Conservation (phyloP, 2,888 invertebrate species). For the Acanthosepion pharaonis region DNA sequence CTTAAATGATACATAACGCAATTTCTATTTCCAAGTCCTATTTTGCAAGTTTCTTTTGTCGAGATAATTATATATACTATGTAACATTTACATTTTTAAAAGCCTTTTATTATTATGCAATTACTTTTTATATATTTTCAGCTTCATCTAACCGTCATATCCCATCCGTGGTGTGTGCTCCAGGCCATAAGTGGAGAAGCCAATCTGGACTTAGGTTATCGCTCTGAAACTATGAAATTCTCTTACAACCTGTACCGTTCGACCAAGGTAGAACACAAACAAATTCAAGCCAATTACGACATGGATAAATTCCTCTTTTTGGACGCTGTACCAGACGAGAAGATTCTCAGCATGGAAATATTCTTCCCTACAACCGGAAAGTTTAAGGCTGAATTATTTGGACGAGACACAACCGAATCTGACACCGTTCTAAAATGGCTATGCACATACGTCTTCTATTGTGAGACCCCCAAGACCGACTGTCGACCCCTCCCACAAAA, state of each 20-base stretch:
- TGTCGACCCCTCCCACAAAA: constrained; percentile 63
- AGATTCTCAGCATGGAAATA: constrained; percentile 45
- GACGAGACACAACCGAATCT: constrained; percentile 57
- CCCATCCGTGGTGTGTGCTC: constrained; percentile 55
- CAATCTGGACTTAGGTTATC: constrained; percentile 55
- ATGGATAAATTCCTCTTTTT: constrained; percentile 53
- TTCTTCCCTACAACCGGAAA: constrained; percentile 57
- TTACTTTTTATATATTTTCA: neutral
- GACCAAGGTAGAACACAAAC: constrained; percentile 51
- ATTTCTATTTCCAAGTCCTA: too few relatives aligned
- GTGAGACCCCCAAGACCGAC: constrained; percentile 54
- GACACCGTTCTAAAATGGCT: constrained; percentile 57
- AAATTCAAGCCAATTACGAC: constrained; percentile 54
- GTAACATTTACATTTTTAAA: too few relatives aligned
- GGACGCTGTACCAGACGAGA: neutral
- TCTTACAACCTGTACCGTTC: constrained; percentile 59
- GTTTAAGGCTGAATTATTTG: constrained; percentile 62
- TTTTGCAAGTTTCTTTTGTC: too few relatives aligned
- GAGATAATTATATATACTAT: too few relatives aligned
- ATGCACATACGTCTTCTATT: constrained; percentile 59
- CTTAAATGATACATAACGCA: too few relatives aligned
- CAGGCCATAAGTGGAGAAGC: constrained; percentile 57
- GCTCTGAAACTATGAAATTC: constrained; percentile 55
- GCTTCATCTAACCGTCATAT: constrained; percentile 56
- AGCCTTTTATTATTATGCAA: neutral